Evolutionary conservation across 2,797 vertebrate species (phyloP).

Genomic region (Xerus rutilus): DNA sequence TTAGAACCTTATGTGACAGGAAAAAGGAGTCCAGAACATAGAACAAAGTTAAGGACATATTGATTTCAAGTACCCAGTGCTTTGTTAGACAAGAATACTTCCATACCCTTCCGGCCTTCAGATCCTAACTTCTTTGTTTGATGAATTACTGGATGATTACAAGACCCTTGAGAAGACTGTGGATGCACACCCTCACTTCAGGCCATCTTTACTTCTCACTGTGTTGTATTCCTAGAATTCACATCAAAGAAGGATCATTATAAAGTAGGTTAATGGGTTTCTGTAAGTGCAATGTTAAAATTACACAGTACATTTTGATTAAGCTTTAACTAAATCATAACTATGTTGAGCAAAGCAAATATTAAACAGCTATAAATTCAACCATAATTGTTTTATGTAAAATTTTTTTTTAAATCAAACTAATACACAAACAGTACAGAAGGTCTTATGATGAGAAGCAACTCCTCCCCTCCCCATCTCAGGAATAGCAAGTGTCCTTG

Average conservation of each 20-base stretch:
- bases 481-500: neutral
- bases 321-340: constrained; percentile 35
- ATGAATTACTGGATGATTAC: neutral
- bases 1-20: neutral
- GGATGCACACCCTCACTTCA: neutral
- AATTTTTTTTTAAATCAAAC: no score
- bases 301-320: constrained; percentile 6
- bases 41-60: neutral
- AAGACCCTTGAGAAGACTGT: neutral
- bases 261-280: constrained; percentile 44
- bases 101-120: neutral
- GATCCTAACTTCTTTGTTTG: constrained; percentile 1
- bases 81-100: neutral
- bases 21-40: neutral
- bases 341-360: neutral
- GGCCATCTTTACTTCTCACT: constrained; percentile 31
- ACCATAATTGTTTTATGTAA: neutral
- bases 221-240: constrained; percentile 43
- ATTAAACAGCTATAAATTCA: constrained; percentile 4
- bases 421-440: neutral
- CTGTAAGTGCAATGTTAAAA: constrained; percentile 16
- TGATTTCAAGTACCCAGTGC: neutral
- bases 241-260: constrained; percentile 9
- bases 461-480: neutral
- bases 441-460: neutral